These are phyloP conservation scores for Drosophila punjabiensis DNA, from an alignment of 1,140 invertebrate species.

Conservation along the genomic window DNA sequence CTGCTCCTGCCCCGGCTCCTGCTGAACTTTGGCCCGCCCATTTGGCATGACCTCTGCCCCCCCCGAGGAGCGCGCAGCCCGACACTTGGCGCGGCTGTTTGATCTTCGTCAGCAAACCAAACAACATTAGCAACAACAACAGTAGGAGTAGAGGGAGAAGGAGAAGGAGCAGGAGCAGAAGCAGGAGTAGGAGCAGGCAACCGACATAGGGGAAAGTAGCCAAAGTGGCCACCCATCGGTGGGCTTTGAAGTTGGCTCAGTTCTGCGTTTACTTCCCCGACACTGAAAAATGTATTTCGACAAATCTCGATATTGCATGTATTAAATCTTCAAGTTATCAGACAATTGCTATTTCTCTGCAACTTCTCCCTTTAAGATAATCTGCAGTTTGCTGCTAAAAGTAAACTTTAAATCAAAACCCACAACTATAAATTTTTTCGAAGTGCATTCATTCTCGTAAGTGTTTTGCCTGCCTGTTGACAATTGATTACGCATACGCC, in stretches of 20 bases:
- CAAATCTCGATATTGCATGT: not conserved
- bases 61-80: conserved; percentile 17
- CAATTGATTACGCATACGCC: conserved; percentile 61
- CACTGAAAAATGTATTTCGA: conserved; percentile 4
- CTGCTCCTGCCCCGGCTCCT: not conserved
- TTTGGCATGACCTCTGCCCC: conserved; percentile 24
- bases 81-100: conserved; percentile 59
- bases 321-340: not conserved
- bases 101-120: conserved; percentile 74
- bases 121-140: conserved; percentile 52
- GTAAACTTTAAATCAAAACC: too few relatives aligned
- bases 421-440: not conserved
- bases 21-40: not conserved
- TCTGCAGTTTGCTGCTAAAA: not conserved
- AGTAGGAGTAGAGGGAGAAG: not conserved
- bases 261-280: not conserved
- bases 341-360: not conserved
- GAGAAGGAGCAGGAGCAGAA: not conserved
- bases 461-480: conserved; percentile 42
- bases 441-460: conserved; percentile 14
- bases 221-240: conserved; percentile 40
- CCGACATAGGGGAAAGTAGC: not conserved
- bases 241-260: conserved; percentile 62
- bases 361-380: not conserved
- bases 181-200: not conserved